Conservation (phyloP, 2,113 vertebrate genomes). For the Gasterosteus aculeatus region DNA sequence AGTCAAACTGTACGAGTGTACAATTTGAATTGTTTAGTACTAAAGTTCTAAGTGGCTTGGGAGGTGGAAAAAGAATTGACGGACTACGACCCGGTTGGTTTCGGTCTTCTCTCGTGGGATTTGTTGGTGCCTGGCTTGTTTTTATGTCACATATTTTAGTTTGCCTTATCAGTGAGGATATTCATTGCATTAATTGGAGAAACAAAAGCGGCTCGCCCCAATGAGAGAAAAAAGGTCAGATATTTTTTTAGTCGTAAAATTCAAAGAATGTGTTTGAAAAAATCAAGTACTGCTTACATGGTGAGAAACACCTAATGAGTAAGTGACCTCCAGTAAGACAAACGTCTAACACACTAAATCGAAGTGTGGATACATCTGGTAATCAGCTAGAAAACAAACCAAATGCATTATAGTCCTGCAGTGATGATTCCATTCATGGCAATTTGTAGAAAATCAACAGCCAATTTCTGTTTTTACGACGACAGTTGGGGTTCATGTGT, state of each 20-base stretch:
- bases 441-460: background rate
- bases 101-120: background rate
- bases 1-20: background rate
- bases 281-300: background rate
- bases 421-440: constrained; percentile 11
- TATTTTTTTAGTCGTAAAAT: background rate
- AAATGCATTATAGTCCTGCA: background rate
- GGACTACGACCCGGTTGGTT: background rate
- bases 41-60: background rate
- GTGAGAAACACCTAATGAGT: background rate
- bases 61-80: background rate
- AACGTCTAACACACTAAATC: background rate
- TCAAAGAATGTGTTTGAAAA: background rate
- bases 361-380: background rate
- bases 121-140: background rate
- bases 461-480: constrained; percentile 15
- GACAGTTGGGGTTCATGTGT: constrained; percentile 21
- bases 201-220: background rate
- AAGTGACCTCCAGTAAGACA: constrained; percentile 10
- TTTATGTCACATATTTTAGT: background rate
- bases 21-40: background rate
- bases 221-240: background rate
- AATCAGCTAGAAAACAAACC: constrained; percentile 7
- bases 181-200: background rate
- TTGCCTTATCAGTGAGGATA: background rate